Conservation (phyloP, 2,113 vertebrate species). For the Eudorcas thomsonii region DNA sequence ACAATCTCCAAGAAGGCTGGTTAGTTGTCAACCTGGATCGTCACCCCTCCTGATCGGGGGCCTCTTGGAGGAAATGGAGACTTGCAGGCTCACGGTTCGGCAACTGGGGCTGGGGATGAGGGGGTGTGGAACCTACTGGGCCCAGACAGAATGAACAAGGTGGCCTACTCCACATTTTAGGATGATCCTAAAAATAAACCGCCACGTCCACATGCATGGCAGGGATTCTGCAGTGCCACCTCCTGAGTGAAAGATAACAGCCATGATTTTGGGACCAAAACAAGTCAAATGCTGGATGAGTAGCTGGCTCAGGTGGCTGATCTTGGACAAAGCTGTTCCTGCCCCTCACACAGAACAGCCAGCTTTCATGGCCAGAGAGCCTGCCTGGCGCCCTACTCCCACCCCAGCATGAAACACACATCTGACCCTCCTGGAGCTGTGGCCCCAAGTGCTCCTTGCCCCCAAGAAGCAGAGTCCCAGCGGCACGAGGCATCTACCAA, state of each 20-base stretch:
- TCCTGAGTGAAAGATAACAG: neutral
- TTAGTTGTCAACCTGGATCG: rapidly evolving
- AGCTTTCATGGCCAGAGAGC: neutral
- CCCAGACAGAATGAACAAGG: neutral
- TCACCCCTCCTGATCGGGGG: rapidly evolving
- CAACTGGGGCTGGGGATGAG: rapidly evolving
- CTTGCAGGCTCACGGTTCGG: rapidly evolving
- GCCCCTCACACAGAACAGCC: neutral
- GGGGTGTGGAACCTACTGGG: rapidly evolving
- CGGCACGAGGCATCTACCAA: rapidly evolving
- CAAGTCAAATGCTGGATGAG: rapidly evolving
- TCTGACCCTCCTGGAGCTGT: rapidly evolving
- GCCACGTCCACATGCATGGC: rapidly evolving
- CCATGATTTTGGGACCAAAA: rapidly evolving
- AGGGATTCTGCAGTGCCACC: rapidly evolving
- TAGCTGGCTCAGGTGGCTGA: rapidly evolving
- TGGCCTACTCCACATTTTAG: neutral
- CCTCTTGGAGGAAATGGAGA: neutral
- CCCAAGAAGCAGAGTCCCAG: neutral
- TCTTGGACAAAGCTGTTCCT: neutral
- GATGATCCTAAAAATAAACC: neutral
- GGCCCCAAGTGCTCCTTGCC: rapidly evolving
- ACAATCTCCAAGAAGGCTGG: neutral
- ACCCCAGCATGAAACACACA: neutral
- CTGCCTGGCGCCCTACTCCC: neutral